A percentile compares a stretch with the other conserved stretches of the same genome.
These are phyloP conservation scores for Melanotaenia maccullochi DNA, from an alignment of 2,797 vertebrate genomes.

Conservation along the genomic window DNA sequence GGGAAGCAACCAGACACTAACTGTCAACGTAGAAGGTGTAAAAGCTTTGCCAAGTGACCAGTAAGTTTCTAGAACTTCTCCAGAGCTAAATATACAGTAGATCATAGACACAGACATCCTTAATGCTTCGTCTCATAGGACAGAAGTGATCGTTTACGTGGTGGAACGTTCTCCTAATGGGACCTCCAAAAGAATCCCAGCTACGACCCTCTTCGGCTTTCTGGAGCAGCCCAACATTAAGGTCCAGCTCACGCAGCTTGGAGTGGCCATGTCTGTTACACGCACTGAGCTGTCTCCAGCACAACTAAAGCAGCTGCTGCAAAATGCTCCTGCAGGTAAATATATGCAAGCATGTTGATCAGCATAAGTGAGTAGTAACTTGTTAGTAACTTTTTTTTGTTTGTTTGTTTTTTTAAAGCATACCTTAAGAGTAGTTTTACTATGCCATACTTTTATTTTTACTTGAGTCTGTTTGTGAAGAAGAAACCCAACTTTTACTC, in stretches of 20 bases:
- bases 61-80: constrained; percentile 78
- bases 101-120: background rate
- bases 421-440: too few relatives aligned
- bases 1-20: constrained; percentile 90
- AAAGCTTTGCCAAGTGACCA: constrained; percentile 93
- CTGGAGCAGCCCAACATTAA: constrained; percentile 93
- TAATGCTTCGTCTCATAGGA: constrained; percentile 77
- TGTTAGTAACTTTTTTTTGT: too few relatives aligned
- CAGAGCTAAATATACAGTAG: background rate
- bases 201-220: constrained; percentile 86
- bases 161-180: constrained; percentile 96
- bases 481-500: too few relatives aligned
- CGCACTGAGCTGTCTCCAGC: constrained; percentile 92
- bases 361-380: too few relatives aligned
- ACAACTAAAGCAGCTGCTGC: constrained; percentile 94
- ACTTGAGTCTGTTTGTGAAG: too few relatives aligned
- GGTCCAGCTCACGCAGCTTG: constrained; percentile 89
- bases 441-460: too few relatives aligned
- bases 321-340: constrained; percentile 92
- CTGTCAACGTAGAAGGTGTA: constrained; percentile 94
- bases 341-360: too few relatives aligned
- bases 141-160: constrained; percentile 93
- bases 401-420: too few relatives aligned
- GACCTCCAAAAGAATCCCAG: constrained; percentile 92
- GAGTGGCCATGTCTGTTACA: constrained; percentile 88